phyloP scores from a whole-genome alignment of 2,113 vertebrate genomes.

The Lathamus discolor region DNA sequence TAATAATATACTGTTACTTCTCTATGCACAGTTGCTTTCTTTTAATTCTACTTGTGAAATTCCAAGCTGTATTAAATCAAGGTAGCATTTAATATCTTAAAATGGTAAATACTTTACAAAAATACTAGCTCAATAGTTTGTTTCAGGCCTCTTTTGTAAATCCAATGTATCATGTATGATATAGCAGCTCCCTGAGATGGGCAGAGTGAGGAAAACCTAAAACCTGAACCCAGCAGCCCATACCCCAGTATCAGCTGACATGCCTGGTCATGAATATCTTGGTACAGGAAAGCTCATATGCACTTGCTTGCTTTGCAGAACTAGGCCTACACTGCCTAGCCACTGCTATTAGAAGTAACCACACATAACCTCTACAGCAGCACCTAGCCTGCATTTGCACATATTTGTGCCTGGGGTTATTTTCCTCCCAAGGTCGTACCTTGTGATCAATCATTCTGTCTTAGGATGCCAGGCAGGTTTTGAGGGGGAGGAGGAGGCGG shows the following conservation, averaged over 20 bases:
- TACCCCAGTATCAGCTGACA: neutral
- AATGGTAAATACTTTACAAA: neutral
- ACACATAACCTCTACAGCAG: neutral
- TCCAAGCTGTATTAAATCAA: neutral
- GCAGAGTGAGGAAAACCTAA: neutral
- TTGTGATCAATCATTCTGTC: constrained; percentile 66
- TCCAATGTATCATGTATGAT: neutral
- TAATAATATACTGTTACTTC: neutral
- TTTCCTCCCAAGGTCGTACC: constrained; percentile 65
- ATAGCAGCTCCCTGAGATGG: neutral
- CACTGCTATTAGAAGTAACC: neutral
- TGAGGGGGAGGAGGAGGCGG: constrained; percentile 79
- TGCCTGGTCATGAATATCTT: neutral
- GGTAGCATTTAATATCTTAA: neutral
- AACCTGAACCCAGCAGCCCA: neutral
- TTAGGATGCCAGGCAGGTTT: constrained; percentile 47
- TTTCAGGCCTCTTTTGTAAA: neutral
- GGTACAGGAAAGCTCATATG: neutral
- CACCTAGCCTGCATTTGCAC: neutral
- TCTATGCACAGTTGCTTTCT: neutral
- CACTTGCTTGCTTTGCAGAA: neutral
- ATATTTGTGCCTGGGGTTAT: neutral
- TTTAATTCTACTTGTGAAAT: neutral
- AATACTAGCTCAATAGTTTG: neutral
- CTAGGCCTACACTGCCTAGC: neutral